Evolutionary conservation across 2,888 invertebrate genomes (phyloP).

Genomic region (Melieria omissa): DNA sequence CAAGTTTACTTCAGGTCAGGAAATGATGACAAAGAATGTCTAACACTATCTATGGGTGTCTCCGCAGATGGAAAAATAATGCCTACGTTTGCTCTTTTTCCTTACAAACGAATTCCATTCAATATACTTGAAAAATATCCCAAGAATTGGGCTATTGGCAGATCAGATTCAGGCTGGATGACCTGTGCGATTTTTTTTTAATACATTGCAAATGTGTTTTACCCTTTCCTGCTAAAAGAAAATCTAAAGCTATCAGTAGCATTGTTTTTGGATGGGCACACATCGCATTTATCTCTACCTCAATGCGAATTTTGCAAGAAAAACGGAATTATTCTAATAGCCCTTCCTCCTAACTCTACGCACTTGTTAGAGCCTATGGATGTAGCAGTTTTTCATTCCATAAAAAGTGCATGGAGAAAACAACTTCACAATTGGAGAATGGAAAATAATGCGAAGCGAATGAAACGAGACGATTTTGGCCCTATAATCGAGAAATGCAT

Average conservation of each 20-base stretch:
- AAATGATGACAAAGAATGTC: constrained; percentile 49
- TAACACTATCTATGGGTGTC: constrained; percentile 26
- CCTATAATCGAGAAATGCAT: no score
- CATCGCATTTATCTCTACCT: constrained; percentile 55
- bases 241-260: constrained; percentile 5
- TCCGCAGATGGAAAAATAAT: constrained; percentile 27
- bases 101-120: constrained; percentile 29
- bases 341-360: neutral
- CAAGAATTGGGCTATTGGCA: constrained; percentile 46
- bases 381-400: no score
- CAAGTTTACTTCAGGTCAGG: constrained; percentile 47
- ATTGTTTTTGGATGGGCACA: constrained; percentile 8
- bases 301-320: constrained; percentile 54
- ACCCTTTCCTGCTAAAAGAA: constrained; percentile 23
- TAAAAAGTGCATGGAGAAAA: no score
- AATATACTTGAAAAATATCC: constrained; percentile 32
- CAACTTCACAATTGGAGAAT: no score
- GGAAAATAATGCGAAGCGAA: no score
- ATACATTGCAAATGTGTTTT: constrained; percentile 59
- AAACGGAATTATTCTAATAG: constrained; percentile 18
- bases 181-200: constrained; percentile 60
- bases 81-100: constrained; percentile 24
- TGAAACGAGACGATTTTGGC: no score
- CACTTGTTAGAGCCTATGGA: no score
- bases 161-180: constrained; percentile 62